Evolutionary conservation across 2,888 invertebrate species (phyloP), one percentile per base, ranked within the genome.

Genomic region (Leptinotarsa tumamoca): DNA sequence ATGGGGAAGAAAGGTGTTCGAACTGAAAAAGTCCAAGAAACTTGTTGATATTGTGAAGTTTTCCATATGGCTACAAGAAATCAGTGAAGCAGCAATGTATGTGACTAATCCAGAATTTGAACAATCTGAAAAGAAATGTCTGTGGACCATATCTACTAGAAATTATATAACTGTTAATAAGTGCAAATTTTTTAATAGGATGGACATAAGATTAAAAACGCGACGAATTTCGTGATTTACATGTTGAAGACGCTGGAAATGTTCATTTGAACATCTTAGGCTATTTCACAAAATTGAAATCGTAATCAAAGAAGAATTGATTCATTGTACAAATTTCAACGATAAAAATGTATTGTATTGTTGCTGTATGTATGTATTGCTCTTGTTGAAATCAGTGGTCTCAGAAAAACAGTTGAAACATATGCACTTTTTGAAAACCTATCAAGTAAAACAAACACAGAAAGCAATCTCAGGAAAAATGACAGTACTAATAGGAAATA

Each of bases 361-460:
- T 21, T 21, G 21, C 21, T 21, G 21, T 21, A 21, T 21, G 21
- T 73, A 61, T 43, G 68, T 50, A 68, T 73, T 27, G 61, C 61
- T 21, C 68, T 63, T 2, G 54, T 73, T 33, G 63, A 50, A 63
- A 18, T 73, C 21, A 50, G 50, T 33, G 68, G 71, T 63, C 63
- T 51, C 43, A 66, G 43, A 23, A 43, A 33, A 50, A 52, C 51
- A 43, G n/a, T 21, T 17, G 17, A 33, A 14, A 69, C 51, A 17
- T 73, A 54, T 56, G 73, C 66, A 21, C 69, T 73, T 13, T 66
- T 73, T 52, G 69, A 73, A 17, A 63, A 69, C 23, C 23, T 23
- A 3, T 23, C 4, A 23, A 23, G 23, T 23, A 23, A 23, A 23
- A 23, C 23, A 23, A 23, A 23, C 23, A 23, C 23, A 23, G 23